Conservation (phyloP, 35 echinoderm and acorn worm genomes). For the Amphiura filiformis region DNA sequence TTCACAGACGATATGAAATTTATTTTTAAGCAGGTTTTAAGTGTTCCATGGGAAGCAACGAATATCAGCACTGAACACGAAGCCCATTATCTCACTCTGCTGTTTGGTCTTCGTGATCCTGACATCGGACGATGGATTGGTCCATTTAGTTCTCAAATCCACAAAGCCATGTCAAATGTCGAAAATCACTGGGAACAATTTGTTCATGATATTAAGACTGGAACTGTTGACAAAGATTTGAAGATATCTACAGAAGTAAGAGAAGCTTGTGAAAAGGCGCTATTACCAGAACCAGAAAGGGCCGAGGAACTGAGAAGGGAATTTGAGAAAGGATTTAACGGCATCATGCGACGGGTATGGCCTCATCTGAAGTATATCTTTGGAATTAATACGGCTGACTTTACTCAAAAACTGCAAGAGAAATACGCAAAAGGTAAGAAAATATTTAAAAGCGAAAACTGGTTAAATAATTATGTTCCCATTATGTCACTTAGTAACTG, state of each 20-base stretch:
- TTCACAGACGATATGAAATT: constrained; percentile 1
- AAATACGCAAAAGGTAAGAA: constrained; percentile 71
- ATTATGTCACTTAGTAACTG: too few relatives aligned
- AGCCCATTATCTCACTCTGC: constrained; percentile 54
- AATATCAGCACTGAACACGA: constrained; percentile 47
- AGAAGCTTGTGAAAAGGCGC: background rate
- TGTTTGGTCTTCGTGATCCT: constrained; percentile 64
- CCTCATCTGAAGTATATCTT: constrained; percentile 44
- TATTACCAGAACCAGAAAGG: constrained; percentile 42
- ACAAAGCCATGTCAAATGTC: constrained; percentile 37
- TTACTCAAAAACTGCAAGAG: constrained; percentile 18
- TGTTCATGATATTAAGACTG: constrained; percentile 50
- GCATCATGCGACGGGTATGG: constrained; percentile 69
- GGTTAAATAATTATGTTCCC: too few relatives aligned
- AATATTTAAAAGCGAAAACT: too few relatives aligned
- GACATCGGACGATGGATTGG: background rate
- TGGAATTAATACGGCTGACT: constrained; percentile 23
- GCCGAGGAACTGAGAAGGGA: constrained; percentile 43
- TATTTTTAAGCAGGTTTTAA: background rate
- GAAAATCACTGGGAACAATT: constrained; percentile 58
- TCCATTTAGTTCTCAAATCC: constrained; percentile 16
- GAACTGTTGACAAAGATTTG: constrained; percentile 42
- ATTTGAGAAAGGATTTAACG: constrained; percentile 74
- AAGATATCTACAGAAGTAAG: constrained; percentile 45
- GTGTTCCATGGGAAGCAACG: constrained; percentile 24